These are phyloP conservation scores for Rhipidura dahli DNA, from an alignment of 2,113 vertebrate species.

Conservation along the genomic window DNA sequence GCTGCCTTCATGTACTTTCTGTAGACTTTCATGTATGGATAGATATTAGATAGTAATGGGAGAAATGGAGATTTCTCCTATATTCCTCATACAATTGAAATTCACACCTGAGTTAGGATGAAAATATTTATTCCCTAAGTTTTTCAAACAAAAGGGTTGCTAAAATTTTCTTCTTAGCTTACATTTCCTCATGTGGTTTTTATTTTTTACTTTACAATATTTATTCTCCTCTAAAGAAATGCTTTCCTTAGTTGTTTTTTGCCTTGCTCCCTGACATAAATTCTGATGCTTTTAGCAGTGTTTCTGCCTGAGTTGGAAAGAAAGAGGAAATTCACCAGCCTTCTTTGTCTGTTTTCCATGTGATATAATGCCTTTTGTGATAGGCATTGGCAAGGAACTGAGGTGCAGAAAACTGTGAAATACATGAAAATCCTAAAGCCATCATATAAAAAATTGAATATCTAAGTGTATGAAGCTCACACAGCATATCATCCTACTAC, in stretches of 20 bases:
- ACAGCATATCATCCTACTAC: slow-evolving; percentile 16
- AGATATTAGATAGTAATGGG: not conserved
- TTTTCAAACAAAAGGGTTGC: not conserved
- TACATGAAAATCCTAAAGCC: slow-evolving; percentile 42
- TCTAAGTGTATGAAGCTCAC: slow-evolving; percentile 19
- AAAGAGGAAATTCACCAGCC: not conserved
- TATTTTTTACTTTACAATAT: not conserved
- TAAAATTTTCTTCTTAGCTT: not conserved
- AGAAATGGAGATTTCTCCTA: not conserved
- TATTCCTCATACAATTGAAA: not conserved
- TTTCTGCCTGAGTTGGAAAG: slow-evolving; percentile 4
- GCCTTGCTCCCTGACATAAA: not conserved
- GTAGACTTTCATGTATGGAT: not conserved
- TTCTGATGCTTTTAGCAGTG: not conserved
- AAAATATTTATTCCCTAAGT: not conserved
- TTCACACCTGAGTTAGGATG: not conserved
- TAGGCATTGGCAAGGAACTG: not conserved
- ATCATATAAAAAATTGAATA: slow-evolving; percentile 3
- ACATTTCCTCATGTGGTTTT: not conserved
- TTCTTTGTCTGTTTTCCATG: not conserved
- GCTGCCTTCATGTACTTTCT: not conserved
- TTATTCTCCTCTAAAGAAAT: not conserved
- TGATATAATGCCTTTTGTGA: slow-evolving; percentile 15
- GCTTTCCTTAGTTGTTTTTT: not conserved
- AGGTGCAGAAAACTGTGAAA: slow-evolving; percentile 46